These are phyloP conservation scores for Herpetotheres cachinnans DNA, from an alignment of 2,113 vertebrate species.

Conservation along the genomic window DNA sequence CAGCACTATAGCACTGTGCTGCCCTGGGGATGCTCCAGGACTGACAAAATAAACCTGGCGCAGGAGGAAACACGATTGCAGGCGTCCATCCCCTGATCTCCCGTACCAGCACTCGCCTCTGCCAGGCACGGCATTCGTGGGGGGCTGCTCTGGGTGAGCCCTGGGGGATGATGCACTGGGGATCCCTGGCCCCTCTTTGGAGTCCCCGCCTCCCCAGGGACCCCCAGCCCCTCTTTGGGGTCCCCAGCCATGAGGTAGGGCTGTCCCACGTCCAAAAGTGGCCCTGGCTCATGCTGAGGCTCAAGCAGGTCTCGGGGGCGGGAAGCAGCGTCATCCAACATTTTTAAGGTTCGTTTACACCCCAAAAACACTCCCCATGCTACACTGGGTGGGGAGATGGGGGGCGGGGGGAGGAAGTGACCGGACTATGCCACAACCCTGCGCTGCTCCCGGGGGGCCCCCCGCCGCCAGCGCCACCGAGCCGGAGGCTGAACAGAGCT, in stretches of 20 bases:
- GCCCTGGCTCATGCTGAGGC: rapidly evolving
- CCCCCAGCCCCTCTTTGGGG: neutral
- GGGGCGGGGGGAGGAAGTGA: neutral
- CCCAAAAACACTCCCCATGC: neutral
- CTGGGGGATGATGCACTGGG: neutral
- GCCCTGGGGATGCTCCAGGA: neutral
- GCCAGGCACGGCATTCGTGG: neutral
- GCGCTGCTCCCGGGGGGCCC: neutral
- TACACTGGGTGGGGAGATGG: neutral
- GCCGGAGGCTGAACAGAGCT: slow-evolving; percentile 11
- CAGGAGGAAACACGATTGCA: neutral
- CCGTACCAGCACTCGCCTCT: neutral
- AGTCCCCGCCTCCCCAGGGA: neutral
- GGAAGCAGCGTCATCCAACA: neutral
- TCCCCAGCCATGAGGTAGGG: too few species aligned
- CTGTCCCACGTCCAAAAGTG: neutral
- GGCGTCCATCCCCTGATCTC: neutral
- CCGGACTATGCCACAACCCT: neutral
- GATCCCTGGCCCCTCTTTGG: neutral
- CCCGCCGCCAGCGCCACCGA: neutral
- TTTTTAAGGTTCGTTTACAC: neutral
- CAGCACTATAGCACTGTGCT: neutral
- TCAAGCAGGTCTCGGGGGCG: rapidly evolving
- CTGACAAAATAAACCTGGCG: slow-evolving; percentile 8
- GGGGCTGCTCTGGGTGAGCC: neutral